A percentile compares a stretch with the other conserved stretches of the same genome.
These are phyloP conservation scores for Pinctada fucata DNA, from an alignment of 2,888 invertebrate species.

Conservation along the genomic window DNA sequence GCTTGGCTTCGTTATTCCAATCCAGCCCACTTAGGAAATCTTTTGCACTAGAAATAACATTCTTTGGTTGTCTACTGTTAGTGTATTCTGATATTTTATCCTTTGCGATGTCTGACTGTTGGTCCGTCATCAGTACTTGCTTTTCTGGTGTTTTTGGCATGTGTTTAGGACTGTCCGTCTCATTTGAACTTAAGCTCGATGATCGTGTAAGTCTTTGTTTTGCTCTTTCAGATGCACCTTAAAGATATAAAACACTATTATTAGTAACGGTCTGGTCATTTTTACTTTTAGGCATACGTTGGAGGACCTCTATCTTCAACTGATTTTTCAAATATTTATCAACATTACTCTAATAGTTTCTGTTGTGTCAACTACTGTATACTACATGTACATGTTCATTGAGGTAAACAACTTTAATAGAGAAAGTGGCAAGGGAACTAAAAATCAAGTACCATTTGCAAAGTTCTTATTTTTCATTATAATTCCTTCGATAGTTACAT, in stretches of 20 bases:
- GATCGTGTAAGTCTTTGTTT: slow-evolving; percentile 59
- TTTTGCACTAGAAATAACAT: slow-evolving; percentile 6
- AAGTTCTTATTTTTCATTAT: no score
- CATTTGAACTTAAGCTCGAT: slow-evolving; percentile 59
- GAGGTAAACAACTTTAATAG: no score
- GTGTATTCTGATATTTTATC: not conserved
- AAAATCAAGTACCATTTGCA: no score
- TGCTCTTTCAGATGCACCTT: slow-evolving; percentile 69
- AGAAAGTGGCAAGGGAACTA: no score
- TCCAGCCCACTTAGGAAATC: slow-evolving; percentile 63
- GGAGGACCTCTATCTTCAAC: no score
- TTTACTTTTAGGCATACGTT: no score
- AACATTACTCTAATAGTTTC: no score
- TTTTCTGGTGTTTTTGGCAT: slow-evolving; percentile 43
- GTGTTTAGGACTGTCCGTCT: slow-evolving; percentile 58
- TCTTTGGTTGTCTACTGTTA: not conserved
- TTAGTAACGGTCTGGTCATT: no score
- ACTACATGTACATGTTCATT: no score
- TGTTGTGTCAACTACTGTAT: no score
- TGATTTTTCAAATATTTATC: no score
- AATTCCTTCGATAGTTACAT: no score
- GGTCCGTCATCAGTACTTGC: slow-evolving; percentile 4
- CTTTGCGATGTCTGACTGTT: not conserved
- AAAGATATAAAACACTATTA: not conserved
- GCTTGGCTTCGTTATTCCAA: slow-evolving; percentile 49